Percentiles rank a stretch among this genome's conserved stretches.
These are phyloP conservation scores for Cariama cristata DNA, from an alignment of 2,113 vertebrate genomes.

Conservation along the genomic window DNA sequence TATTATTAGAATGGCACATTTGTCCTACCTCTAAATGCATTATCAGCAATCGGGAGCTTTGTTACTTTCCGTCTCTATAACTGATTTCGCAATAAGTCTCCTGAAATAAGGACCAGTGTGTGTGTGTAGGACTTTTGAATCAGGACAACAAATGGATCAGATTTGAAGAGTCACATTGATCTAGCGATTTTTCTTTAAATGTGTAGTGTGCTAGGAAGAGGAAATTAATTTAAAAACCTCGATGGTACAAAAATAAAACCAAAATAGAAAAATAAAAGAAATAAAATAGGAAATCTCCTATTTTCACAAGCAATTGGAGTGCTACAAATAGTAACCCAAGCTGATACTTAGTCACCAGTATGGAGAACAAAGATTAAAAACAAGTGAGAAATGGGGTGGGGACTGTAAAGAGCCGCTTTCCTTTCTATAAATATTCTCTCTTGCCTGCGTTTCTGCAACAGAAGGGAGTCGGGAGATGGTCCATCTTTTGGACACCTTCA, in stretches of 20 bases:
- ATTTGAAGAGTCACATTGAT: background rate
- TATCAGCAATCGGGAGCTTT: background rate
- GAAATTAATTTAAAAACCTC: background rate
- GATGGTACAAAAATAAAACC: background rate
- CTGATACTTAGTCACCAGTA: background rate
- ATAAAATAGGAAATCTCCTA: background rate
- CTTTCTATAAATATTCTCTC: background rate
- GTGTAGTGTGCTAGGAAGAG: background rate
- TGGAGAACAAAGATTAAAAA: background rate
- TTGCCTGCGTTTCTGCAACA: background rate
- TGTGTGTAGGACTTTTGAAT: background rate
- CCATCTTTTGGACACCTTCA: background rate
- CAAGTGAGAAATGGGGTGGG: background rate
- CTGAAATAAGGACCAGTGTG: background rate
- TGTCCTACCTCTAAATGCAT: background rate
- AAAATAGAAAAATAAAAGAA: constrained; percentile 9
- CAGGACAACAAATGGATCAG: background rate
- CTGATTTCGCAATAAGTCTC: background rate
- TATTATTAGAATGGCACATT: background rate
- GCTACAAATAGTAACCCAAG: background rate
- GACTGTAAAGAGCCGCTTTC: background rate
- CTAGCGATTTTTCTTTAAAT: background rate
- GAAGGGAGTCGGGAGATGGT: background rate
- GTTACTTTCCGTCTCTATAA: background rate
- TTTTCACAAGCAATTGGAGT: background rate